Percentiles rank a stretch among this genome's conserved stretches.
These are phyloP conservation scores for Samia ricini DNA, from an alignment of 1,140 invertebrate genomes.

Conservation along the genomic window DNA sequence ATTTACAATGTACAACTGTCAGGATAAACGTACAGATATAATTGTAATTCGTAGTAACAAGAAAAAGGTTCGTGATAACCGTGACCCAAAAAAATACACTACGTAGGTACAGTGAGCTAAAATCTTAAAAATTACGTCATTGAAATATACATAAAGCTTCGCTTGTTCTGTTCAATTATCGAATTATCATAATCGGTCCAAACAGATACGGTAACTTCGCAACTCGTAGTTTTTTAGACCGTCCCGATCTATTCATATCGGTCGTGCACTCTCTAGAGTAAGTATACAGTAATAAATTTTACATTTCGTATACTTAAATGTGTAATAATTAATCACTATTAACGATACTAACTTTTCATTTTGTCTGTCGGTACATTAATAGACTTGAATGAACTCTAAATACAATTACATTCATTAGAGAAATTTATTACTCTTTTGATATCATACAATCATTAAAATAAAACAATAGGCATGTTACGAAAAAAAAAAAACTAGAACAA, in stretches of 20 bases:
- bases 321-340: neutral
- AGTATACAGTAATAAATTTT: neutral
- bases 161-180: neutral
- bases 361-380: neutral
- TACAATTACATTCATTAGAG: too few species aligned
- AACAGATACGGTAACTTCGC: neutral
- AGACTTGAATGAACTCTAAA: too few species aligned
- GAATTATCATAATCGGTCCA: neutral
- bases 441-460: too few species aligned
- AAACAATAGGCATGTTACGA: too few species aligned
- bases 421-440: too few species aligned
- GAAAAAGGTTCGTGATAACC: neutral
- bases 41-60: neutral
- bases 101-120: neutral
- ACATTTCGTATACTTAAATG: neutral
- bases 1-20: neutral
- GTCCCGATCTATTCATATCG: neutral
- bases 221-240: neutral
- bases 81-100: neutral
- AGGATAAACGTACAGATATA: neutral
- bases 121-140: neutral
- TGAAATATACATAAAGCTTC: neutral
- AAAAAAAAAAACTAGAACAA: too few species aligned
- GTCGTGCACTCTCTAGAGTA: neutral
- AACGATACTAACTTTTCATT: too few species aligned